Evolutionary conservation across 2,797 vertebrate species (phyloP), one percentile per base, ranked within the genome.

Genomic region (Sebastes hubbsi): DNA sequence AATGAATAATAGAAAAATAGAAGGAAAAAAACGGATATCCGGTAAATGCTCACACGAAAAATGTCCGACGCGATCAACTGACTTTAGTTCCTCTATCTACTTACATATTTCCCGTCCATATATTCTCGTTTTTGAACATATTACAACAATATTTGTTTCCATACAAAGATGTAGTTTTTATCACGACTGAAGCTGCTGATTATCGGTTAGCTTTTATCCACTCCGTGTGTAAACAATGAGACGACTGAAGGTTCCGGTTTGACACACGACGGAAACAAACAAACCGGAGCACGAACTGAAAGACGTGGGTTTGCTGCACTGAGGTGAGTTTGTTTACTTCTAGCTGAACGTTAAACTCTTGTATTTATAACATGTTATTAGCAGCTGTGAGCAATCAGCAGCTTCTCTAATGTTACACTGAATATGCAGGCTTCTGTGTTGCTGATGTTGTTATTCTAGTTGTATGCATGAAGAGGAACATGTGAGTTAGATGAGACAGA

Each of bases 211-310:
- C 64, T 9, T 56, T 67, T 56, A 74, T 68, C 13, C 12, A 6
- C 9, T 61, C 14, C 25, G 16, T 4, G 29, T 27, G 74, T 85
- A 87, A 91, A 90, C 83, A 88, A 75, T 55, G 82, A 60, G 18
- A 85, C 49, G 63, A 68, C 34, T 10, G 69, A 89, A 81, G 75
- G 87, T 87, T 94, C 92, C 92, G 87, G 87, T 30, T 59, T 88
- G 80, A 85, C 60, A 55, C 72, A 71, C 69, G 82, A 72, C 69
- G 83, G 87, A 80, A 78, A 88, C 72, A 85, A 91, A 69, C 72
- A 78, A 20, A 11, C 56, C 25, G 65, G 71, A 80, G 58, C 79
- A 75, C 78, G 56, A 60, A 67, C 13, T 36, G 75, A 70, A 46
- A 77, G 60, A 75, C 80, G 67, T 58, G 74, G 52, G 36, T 80